Percentiles rank a stretch among this genome's conserved stretches.
These are phyloP conservation scores for Mayetiola destructor DNA, from an alignment of 2,888 invertebrate genomes.

Conservation along the genomic window DNA sequence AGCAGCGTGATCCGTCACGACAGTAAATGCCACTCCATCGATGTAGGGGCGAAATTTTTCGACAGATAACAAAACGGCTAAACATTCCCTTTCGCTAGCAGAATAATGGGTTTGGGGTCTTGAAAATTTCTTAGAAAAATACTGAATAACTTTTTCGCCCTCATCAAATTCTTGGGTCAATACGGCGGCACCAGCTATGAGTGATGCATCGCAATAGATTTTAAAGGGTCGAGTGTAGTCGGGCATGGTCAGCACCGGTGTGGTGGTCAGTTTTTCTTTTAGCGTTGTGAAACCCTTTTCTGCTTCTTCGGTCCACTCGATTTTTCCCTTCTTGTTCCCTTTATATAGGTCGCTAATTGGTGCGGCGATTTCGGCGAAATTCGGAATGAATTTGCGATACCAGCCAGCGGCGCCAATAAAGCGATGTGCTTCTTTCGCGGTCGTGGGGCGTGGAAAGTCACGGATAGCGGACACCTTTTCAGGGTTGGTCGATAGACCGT, in stretches of 20 bases:
- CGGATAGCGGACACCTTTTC: constrained; percentile 13
- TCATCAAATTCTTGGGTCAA: not conserved
- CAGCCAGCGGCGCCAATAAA: constrained; percentile 20
- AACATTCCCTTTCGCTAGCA: constrained; percentile 16
- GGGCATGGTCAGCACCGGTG: not conserved
- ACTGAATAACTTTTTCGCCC: constrained; percentile 8
- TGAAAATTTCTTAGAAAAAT: constrained; percentile 8
- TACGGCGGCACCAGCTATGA: not conserved
- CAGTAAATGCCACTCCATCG: constrained; percentile 10
- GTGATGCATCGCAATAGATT: not conserved
- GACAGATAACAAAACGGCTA: constrained; percentile 16
- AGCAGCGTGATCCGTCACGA: constrained; percentile 16
- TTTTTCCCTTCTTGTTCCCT: constrained; percentile 18
- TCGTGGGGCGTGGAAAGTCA: constrained; percentile 16
- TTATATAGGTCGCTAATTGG: constrained; percentile 18
- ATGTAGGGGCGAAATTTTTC: constrained; percentile 16
- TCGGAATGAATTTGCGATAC: constrained; percentile 20
- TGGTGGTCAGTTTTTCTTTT: not conserved
- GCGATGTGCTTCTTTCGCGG: constrained; percentile 16
- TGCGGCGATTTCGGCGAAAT: constrained; percentile 18
- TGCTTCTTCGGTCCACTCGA: constrained; percentile 17
- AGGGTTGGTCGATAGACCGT: constrained; percentile 18
- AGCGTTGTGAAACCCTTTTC: not conserved
- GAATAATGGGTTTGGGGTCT: constrained; percentile 14
- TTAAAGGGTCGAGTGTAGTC: not conserved